These are phyloP conservation scores for Trichosurus vulpecula DNA, from an alignment of 2,797 vertebrate genomes.

Conservation along the genomic window DNA sequence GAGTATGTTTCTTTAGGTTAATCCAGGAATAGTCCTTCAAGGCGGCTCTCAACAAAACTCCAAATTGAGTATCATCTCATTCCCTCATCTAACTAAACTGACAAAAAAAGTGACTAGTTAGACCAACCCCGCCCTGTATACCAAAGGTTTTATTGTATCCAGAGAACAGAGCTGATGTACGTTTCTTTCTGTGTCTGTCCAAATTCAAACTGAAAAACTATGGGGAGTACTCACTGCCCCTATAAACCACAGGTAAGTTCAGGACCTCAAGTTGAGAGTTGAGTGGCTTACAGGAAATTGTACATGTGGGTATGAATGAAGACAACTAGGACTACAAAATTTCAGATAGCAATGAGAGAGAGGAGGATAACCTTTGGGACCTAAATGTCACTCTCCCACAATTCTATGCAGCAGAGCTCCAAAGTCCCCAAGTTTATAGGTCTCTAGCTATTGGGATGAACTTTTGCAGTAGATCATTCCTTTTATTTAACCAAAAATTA, in stretches of 20 bases:
- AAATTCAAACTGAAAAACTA: not conserved
- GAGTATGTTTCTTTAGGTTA: not conserved
- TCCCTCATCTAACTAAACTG: not conserved
- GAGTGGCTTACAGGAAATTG: not conserved
- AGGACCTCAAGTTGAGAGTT: not conserved
- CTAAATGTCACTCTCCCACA: not conserved
- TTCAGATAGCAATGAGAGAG: not conserved
- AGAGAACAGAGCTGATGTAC: not conserved
- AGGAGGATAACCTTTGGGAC: accelerated
- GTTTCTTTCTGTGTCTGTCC: not conserved
- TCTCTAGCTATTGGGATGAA: not conserved
- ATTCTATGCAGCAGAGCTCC: not conserved
- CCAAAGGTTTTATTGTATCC: conserved; percentile 13
- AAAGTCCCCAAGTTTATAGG: not conserved
- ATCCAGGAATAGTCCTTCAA: not conserved
- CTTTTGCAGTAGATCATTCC: not conserved
- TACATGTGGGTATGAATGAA: not conserved
- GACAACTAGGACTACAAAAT: not conserved
- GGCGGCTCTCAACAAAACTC: not conserved
- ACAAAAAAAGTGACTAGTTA: not conserved
- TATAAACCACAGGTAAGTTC: not conserved
- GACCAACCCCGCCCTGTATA: not conserved
- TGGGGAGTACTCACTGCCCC: not conserved
- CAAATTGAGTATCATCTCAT: not conserved
- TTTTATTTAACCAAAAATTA: not conserved